Conservation (phyloP, 1,140 invertebrate species). For the Trichonephila clavata region DNA sequence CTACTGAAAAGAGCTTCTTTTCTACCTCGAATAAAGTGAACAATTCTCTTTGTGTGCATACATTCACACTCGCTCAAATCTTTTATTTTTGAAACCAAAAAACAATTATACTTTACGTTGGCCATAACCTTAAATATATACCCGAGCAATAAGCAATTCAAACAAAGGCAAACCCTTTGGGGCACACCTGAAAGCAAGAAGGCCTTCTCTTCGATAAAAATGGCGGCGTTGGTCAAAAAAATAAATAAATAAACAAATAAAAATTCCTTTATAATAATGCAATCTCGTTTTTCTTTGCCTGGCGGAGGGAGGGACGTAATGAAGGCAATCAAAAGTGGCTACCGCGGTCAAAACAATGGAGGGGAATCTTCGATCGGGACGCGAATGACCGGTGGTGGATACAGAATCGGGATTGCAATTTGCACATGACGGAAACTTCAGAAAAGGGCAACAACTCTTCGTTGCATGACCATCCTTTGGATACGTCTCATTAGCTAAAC, state of each 20-base stretch:
- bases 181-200: background rate
- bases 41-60: too few relatives aligned
- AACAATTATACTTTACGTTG: background rate
- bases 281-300: slow-evolving; percentile 1
- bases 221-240: background rate
- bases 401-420: background rate
- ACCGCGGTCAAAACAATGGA: slow-evolving; percentile 40
- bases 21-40: too few relatives aligned
- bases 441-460: slow-evolving; percentile 17
- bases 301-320: background rate
- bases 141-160: slow-evolving; percentile 4
- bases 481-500: slow-evolving; percentile 17
- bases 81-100: background rate
- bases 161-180: background rate
- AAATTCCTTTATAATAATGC: slow-evolving; percentile 9
- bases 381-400: background rate
- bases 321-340: slow-evolving; percentile 43
- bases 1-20: too few relatives aligned
- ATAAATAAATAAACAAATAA: slow-evolving; percentile 47
- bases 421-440: background rate
- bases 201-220: background rate
- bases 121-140: slow-evolving; percentile 10
- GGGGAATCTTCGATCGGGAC: background rate
- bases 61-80: background rate
- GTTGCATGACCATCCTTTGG: background rate